Evolutionary conservation across 2,797 vertebrate species (phyloP), one percentile per base, ranked within the genome.

Genomic region (Nannoperca australis): DNA sequence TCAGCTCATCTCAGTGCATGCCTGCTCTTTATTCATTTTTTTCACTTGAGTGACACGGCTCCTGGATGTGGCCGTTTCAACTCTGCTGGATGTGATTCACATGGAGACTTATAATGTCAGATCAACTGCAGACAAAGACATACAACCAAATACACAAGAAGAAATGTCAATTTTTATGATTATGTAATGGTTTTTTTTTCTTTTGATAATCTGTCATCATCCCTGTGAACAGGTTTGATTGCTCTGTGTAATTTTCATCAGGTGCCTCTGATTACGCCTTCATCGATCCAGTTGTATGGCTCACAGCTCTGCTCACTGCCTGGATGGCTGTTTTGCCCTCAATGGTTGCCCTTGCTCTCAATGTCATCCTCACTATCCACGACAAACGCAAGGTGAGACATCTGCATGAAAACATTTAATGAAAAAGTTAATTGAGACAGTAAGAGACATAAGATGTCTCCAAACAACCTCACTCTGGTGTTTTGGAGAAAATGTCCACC

Each of bases 231-330:
- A 34, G 40, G 17, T 78, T 69, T 79, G 49, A 73, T 77, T 70
- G 32, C 27, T 83, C 13, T 80, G 56, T 69, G 38, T 84, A 60
- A 66, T 78, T 77, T 67, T 76, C 73, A 53, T 22, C 88, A 98
- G 97, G 94, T 4, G 95, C 86, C 18, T 94, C 93, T 79, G 49
- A 32, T 45, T 95, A 93, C 0, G 94, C 96, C 72, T 94, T 98
- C 68, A 82, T 79, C 0, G 89, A 95, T 64, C 96, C 96, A 2
- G 91, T 93, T 0, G 62, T 94, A 34, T 95, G 97, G 93, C 94
- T 98, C 1, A 92, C 96, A 32, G 78, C 97, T 22, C 75, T 97
- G n/a, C 93, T 99, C 60, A 93, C 95, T 0, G 72, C 96, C 69
- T 91, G 93, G 65, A 75, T 89, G 5, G 97, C 95, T 61, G 86